Evolutionary conservation across 2,888 invertebrate species (phyloP).

Genomic region (Drosophila seclusa): DNA sequence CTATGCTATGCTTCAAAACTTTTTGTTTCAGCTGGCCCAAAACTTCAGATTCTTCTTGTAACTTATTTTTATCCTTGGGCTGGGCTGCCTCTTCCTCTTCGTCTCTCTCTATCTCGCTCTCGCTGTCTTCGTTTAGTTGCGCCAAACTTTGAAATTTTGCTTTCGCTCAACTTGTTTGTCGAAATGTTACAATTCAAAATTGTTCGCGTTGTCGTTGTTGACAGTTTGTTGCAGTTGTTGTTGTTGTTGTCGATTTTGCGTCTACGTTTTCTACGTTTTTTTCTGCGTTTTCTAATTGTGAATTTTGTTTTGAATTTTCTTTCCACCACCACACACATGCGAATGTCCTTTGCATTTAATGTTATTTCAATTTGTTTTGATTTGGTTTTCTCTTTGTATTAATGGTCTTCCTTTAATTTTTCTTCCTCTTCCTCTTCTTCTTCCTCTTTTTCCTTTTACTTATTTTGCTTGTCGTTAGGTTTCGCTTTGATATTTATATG

Average conservation of each 20-base stretch:
- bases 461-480: constrained; percentile 39
- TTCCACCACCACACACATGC: constrained; percentile 85
- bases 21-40: constrained; percentile 35
- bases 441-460: constrained; percentile 30
- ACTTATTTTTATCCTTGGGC: constrained; percentile 37
- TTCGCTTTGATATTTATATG: constrained; percentile 53
- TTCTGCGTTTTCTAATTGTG: constrained; percentile 84
- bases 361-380: constrained; percentile 72
- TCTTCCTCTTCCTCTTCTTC: constrained; percentile 22
- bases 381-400: constrained; percentile 39
- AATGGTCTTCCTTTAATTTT: constrained; percentile 37
- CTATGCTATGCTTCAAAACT: constrained; percentile 47
- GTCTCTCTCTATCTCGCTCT: constrained; percentile 25
- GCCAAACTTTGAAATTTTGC: constrained; percentile 83
- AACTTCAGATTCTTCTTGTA: constrained; percentile 13
- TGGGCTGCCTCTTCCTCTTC: constrained; percentile 9
- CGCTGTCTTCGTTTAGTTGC: constrained; percentile 59
- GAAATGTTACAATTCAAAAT: constrained; percentile 74
- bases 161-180: constrained; percentile 76
- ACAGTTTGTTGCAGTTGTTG: constrained; percentile 43
- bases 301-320: constrained; percentile 84
- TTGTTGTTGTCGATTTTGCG: constrained; percentile 71
- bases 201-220: constrained; percentile 60
- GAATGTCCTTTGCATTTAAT: constrained; percentile 84
- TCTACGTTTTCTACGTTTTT: constrained; percentile 84